Base-by-base conservation (phyloP, 2,888 invertebrate species). In the Gastrophysa polygoni region DNA sequence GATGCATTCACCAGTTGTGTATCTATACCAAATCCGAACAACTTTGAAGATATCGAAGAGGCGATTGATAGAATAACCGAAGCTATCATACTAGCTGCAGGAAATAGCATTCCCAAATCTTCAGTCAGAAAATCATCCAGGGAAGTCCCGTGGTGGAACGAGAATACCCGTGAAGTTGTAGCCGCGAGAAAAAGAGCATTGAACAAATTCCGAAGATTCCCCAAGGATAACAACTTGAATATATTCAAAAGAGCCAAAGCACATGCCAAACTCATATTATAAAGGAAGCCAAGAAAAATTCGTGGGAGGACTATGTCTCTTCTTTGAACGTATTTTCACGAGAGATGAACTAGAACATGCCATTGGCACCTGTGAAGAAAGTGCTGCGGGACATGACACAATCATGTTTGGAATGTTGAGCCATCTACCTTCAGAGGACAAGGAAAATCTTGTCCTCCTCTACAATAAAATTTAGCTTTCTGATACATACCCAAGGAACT, bases 281-380 rank as follows among this genome's bases (percentile, higher is more conserved):
- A 10, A 49, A 49, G 11, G 14, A 49, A 20, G 14, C 10, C 8
- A 24, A 49, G 14, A 18, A 14, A 49, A 24, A 24, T 11, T 49
- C 24, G 4, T 49, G 21, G 49, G 21, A 49, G 21, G 49, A 49
- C 11, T 49, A 49, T 49, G 49, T 49, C 2, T 49, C 49, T 11
- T 24, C 49, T 2, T 21, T 49, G 21, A 49, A 20, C 21, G 14
- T 16, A 38, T 38, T 11, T 38, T 38, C 38, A 38, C 4, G 38
- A 6, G 4, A 38, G 38, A 16, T 6, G 24, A 24, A 24, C 7
- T 24, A 7, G 24, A 24, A 24, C 7, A 24, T 24, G 24, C 24
- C 3, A 3, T 24, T 7, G 7, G 24, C 24, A 24, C 24, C 4
- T 7, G 7, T n/a, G n/a, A n/a, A n/a, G n/a, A n/a, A n/a, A n/a